Conservation (phyloP, 2,797 vertebrate species). For the Tinamus major region DNA sequence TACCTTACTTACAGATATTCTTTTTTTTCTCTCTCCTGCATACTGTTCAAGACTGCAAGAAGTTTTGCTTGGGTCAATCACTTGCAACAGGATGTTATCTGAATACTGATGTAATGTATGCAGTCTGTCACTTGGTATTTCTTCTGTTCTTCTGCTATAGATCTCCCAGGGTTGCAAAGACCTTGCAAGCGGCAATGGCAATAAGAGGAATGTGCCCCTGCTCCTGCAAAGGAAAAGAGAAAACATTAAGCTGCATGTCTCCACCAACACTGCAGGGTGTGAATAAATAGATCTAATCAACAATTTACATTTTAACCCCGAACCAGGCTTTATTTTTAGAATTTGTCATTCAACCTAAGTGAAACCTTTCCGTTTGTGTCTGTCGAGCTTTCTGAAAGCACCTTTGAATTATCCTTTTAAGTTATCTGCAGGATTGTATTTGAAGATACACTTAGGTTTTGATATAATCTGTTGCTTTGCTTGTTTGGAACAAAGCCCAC, state of each 20-base stretch:
- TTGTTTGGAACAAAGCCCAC: constrained; percentile 15
- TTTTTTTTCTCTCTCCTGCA: not conserved
- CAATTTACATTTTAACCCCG: constrained; percentile 40
- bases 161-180: constrained; percentile 52
- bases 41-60: constrained; percentile 30
- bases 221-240: not conserved
- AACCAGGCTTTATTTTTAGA: constrained; percentile 53
- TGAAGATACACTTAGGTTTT: constrained; percentile 22
- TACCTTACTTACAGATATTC: not conserved
- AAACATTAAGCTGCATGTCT: not conserved
- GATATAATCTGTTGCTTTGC: constrained; percentile 26
- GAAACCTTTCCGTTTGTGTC: not conserved
- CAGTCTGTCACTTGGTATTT: constrained; percentile 51
- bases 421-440: not conserved
- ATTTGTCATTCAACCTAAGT: not conserved
- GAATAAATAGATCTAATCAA: constrained; percentile 54
- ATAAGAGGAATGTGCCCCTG: not conserved
- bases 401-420: not conserved
- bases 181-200: constrained; percentile 32
- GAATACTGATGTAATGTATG: constrained; percentile 37
- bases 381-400: not conserved
- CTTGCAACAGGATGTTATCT: constrained; percentile 45
- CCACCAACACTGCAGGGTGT: constrained; percentile 16
- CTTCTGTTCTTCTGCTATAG: constrained; percentile 45
- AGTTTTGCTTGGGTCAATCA: constrained; percentile 50